Conservation (phyloP, 1,140 invertebrate genomes). For the Catajapyx aquilonaris region DNA sequence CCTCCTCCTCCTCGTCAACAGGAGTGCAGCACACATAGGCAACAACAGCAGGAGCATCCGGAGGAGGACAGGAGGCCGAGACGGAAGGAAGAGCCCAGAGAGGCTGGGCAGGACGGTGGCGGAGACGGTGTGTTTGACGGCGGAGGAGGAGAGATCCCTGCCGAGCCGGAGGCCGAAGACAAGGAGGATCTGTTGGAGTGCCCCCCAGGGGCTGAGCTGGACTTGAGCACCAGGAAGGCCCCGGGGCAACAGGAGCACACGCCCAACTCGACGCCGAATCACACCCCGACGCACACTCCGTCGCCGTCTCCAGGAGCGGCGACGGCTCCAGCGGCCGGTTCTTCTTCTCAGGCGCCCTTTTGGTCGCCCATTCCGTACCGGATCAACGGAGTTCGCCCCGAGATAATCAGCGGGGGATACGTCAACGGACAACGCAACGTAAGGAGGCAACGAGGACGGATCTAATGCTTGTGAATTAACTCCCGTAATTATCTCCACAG, state of each 20-base stretch:
- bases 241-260: constrained; percentile 15
- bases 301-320: constrained; percentile 20
- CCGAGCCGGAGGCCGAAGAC: no score
- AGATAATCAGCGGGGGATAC: constrained; percentile 48
- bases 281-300: constrained; percentile 20
- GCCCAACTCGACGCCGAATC: constrained; percentile 16
- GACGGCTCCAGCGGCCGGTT: constrained; percentile 12
- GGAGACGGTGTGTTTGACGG: constrained; percentile 30
- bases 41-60: no score
- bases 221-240: no score
- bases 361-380: constrained; percentile 21
- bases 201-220: no score
- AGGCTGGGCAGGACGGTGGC: constrained; percentile 6
- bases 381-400: constrained; percentile 52
- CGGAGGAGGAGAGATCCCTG: constrained; percentile 17
- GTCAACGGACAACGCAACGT: constrained; percentile 26
- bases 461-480: no score
- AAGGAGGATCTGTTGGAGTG: no score
- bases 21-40: no score
- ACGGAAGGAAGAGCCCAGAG: background rate
- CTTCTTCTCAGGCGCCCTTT: constrained; percentile 8
- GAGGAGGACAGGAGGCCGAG: background rate
- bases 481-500: no score
- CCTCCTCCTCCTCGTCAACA: no score
- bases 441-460: no score